phyloP scores from a whole-genome alignment of 2,888 invertebrate species.

The Cheilosia grossa region DNA sequence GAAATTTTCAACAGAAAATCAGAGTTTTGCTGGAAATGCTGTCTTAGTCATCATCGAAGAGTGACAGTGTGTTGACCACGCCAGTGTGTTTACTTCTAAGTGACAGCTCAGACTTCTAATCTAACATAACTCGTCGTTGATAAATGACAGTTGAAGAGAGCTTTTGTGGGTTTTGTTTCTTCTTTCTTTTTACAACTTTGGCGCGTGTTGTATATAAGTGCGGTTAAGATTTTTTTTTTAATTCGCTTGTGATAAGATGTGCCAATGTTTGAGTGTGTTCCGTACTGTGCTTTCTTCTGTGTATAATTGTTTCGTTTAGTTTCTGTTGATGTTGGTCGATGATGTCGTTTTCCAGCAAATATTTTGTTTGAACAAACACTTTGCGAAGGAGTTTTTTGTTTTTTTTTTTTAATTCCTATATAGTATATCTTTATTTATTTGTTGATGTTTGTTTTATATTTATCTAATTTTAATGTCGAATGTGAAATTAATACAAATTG shows the following conservation, averaged over 20 bases:
- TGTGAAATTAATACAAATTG: constrained; percentile 79
- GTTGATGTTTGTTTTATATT: constrained; percentile 11
- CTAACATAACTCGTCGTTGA: neutral
- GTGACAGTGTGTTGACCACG: constrained; percentile 49
- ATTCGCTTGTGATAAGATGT: constrained; percentile 48
- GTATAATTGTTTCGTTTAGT: constrained; percentile 37
- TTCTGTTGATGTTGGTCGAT: constrained; percentile 21
- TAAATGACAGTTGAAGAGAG: constrained; percentile 13
- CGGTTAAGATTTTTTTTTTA: constrained; percentile 22
- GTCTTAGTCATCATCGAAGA: constrained; percentile 54
- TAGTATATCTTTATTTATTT: constrained; percentile 30
- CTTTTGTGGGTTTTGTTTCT: constrained; percentile 5
- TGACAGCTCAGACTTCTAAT: constrained; percentile 23
- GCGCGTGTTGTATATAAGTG: constrained; percentile 52
- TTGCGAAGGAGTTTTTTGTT: constrained; percentile 1
- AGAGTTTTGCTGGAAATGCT: constrained; percentile 22
- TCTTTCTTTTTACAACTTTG: constrained; percentile 1
- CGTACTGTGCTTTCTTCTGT: constrained; percentile 23
- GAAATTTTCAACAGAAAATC: constrained; percentile 45
- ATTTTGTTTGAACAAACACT: constrained; percentile 11
- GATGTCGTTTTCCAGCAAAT: neutral
- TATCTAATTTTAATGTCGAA: constrained; percentile 65
- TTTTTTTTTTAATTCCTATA: constrained; percentile 7
- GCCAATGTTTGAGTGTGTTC: constrained; percentile 45
- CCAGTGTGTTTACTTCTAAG: neutral